Evolutionary conservation across 2,888 invertebrate genomes (phyloP).

Genomic region (Oscheius onirici): DNA sequence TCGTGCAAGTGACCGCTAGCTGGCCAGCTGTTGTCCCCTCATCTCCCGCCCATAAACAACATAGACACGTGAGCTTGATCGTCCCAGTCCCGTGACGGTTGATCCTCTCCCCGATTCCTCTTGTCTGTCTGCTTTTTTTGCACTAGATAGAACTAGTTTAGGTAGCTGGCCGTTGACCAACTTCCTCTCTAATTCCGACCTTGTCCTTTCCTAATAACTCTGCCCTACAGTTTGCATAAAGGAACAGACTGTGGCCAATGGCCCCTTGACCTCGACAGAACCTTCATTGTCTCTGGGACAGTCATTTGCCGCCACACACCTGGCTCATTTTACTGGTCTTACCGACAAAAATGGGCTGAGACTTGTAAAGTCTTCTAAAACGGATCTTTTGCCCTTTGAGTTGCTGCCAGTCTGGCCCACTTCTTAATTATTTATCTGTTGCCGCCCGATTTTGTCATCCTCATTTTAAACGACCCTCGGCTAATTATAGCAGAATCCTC

Average conservation of each 20-base stretch:
- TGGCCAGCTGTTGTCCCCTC: conserved; percentile 3
- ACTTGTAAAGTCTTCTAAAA: no score
- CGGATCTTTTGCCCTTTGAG: no score
- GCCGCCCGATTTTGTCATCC: no score
- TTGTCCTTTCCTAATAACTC: background rate
- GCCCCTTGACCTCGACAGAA: conserved; percentile 8
- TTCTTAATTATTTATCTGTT: no score
- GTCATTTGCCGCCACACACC: no score
- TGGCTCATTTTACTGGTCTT: no score
- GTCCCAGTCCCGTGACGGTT: background rate
- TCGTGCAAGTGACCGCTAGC: background rate
- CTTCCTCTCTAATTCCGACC: background rate
- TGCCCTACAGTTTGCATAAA: conserved; percentile 8
- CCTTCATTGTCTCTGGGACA: background rate
- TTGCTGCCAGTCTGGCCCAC: no score
- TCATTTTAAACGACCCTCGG: no score
- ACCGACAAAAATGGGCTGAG: no score
- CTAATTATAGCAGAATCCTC: no score
- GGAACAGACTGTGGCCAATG: no score
- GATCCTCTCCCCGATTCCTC: conserved; percentile 5
- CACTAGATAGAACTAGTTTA: conserved; percentile 1
- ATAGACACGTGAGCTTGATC: conserved; percentile 19
- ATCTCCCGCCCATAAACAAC: background rate
- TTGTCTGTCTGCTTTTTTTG: background rate
- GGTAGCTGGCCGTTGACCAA: background rate